phyloP scores from a whole-genome alignment of 2,797 vertebrate species.

The Falco berigora region DNA sequence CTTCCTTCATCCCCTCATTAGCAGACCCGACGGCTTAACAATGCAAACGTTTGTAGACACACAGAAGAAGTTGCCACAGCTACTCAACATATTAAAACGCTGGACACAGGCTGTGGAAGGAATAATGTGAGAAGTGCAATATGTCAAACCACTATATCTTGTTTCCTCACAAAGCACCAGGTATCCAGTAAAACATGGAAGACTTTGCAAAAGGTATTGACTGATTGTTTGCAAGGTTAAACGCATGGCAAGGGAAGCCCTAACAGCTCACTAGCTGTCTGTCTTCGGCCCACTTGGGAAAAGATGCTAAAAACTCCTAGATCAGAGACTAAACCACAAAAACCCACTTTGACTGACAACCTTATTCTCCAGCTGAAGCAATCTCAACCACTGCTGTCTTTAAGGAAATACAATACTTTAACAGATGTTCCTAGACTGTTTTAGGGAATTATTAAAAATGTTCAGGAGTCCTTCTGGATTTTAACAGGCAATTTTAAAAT shows the following conservation, averaged over 20 bases:
- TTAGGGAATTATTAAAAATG: neutral
- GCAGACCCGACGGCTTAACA: neutral
- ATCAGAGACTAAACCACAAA: neutral
- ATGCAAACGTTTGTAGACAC: neutral
- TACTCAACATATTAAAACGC: neutral
- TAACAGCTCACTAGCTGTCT: neutral
- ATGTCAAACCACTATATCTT: neutral
- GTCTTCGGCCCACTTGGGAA: neutral
- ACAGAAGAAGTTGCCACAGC: neutral
- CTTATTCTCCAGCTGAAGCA: slow-evolving; percentile 19
- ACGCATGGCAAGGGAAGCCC: slow-evolving; percentile 7
- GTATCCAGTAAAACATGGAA: neutral
- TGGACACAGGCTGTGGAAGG: neutral
- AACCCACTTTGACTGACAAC: slow-evolving; percentile 7
- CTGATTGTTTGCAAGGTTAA: slow-evolving; percentile 12
- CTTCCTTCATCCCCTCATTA: neutral
- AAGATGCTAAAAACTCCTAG: slow-evolving; percentile 15
- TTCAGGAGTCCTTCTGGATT: neutral
- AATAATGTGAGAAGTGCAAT: neutral
- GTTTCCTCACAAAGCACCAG: neutral
- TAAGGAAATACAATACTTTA: neutral
- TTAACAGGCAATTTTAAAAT: neutral
- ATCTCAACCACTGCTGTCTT: neutral
- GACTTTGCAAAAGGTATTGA: neutral
- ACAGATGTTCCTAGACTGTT: neutral